Evolutionary conservation across 2,113 vertebrate genomes (phyloP).

Genomic region (Malurus melanocephalus): DNA sequence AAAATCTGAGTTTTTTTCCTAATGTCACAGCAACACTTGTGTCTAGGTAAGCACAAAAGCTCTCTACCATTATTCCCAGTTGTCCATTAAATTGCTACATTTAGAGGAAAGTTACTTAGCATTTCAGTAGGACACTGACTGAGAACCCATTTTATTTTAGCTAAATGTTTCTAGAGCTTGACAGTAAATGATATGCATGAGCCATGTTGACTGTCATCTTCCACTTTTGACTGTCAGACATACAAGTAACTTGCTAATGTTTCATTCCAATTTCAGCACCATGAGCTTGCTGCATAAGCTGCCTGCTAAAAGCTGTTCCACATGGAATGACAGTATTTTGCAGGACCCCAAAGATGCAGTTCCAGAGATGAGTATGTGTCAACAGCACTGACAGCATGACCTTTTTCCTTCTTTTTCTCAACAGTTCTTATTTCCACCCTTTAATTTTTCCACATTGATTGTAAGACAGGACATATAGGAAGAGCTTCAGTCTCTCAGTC

Average conservation of each 20-base stretch:
- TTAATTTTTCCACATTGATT: background rate
- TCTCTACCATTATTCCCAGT: background rate
- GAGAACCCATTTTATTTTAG: slow-evolving; percentile 17
- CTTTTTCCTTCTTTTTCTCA: background rate
- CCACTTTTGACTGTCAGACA: slow-evolving; percentile 48
- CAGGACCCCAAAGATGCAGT: background rate
- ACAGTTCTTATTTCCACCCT: background rate
- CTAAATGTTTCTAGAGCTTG: slow-evolving; percentile 21
- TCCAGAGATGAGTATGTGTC: background rate
- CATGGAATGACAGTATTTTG: slow-evolving; percentile 2
- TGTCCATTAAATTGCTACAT: background rate
- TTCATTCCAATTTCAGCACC: slow-evolving; percentile 4
- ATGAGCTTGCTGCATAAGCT: background rate
- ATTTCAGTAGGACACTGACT: background rate
- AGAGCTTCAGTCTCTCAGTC: background rate
- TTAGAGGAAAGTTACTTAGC: background rate
- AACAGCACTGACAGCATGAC: slow-evolving; percentile 7
- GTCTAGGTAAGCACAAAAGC: background rate
- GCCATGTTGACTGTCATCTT: slow-evolving; percentile 32
- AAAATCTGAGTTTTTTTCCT: background rate
- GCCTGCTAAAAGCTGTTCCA: slow-evolving; percentile 42
- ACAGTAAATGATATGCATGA: slow-evolving; percentile 13
- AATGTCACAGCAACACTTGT: background rate
- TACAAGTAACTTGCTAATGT: slow-evolving; percentile 23
- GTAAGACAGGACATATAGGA: background rate